phyloP scores from a whole-genome alignment of 2,113 vertebrate species.

The Perccottus glenii region DNA sequence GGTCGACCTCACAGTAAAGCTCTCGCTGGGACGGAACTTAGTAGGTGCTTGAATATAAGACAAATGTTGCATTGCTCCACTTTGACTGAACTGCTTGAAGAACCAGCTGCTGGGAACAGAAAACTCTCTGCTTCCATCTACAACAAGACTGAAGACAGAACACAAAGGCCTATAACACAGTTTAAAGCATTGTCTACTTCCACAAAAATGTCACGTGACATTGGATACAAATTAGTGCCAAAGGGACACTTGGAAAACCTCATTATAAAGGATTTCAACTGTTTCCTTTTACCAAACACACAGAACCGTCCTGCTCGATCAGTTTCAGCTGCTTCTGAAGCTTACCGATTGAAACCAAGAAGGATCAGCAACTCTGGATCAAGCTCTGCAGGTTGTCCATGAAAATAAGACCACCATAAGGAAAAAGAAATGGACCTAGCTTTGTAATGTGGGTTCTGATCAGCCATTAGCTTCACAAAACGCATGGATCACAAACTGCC shows the following conservation, averaged over 20 bases:
- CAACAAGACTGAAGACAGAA: background rate
- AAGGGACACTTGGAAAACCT: too few relatives aligned
- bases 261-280: too few relatives aligned
- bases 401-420: too few relatives aligned
- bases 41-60: slow-evolving; percentile 45
- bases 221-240: too few relatives aligned
- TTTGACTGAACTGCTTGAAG: slow-evolving; percentile 79
- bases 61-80: slow-evolving; percentile 81
- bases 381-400: slow-evolving; percentile 41
- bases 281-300: too few relatives aligned
- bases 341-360: slow-evolving; percentile 77
- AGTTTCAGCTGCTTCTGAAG: slow-evolving; percentile 77
- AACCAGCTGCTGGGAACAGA: slow-evolving; percentile 40
- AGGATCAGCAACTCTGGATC: slow-evolving; percentile 73
- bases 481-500: too few relatives aligned
- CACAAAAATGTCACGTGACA: too few relatives aligned
- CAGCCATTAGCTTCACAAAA: too few relatives aligned
- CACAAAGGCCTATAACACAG: background rate
- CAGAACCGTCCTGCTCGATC: slow-evolving; percentile 33
- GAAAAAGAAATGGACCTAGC: too few relatives aligned
- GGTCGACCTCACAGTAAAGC: slow-evolving; percentile 73
- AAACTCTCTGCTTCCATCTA: background rate
- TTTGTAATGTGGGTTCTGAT: too few relatives aligned
- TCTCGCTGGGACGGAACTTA: slow-evolving; percentile 79
- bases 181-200: background rate